These are phyloP conservation scores for Ptiloglossa arizonensis DNA, from an alignment of 1,140 invertebrate species.

Conservation along the genomic window DNA sequence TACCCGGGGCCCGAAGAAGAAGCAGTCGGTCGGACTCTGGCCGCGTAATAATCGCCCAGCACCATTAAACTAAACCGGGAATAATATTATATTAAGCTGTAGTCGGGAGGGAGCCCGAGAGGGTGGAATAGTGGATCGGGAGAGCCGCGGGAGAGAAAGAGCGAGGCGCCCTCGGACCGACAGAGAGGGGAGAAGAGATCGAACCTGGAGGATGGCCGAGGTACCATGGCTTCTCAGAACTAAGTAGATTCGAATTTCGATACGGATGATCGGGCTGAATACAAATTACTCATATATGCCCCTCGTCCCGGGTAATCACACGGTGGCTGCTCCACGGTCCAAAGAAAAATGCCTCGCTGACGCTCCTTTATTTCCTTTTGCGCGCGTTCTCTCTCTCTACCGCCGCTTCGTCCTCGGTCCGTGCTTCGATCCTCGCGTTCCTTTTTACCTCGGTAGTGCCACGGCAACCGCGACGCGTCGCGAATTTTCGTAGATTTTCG, in stretches of 20 bases:
- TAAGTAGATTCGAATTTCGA: conserved; percentile 83
- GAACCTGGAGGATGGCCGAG: conserved; percentile 60
- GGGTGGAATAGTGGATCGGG: conserved; percentile 64
- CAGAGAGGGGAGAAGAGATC: conserved; percentile 55
- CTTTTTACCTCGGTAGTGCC: background rate
- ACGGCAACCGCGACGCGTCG: conserved; percentile 11
- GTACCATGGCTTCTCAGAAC: conserved; percentile 79
- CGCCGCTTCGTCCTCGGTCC: conserved; percentile 40
- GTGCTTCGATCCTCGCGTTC: background rate
- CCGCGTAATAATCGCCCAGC: conserved; percentile 81
- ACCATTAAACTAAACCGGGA: conserved; percentile 83
- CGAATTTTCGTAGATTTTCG: conserved; percentile 29
- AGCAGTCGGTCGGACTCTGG: conserved; percentile 68
- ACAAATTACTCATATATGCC: conserved; percentile 83
- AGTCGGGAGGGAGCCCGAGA: conserved; percentile 65
- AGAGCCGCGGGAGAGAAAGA: conserved; percentile 54
- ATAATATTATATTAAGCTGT: conserved; percentile 82
- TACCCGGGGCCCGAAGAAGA: conserved; percentile 67
- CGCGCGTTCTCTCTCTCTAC: conserved; percentile 26
- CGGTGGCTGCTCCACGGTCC: conserved; percentile 78
- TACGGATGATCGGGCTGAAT: conserved; percentile 83
- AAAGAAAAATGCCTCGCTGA: conserved; percentile 75
- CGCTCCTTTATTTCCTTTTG: conserved; percentile 64
- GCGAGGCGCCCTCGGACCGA: conserved; percentile 21
- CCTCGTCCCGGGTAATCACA: conserved; percentile 79